A percentile compares a stretch with the other conserved stretches of the same genome.
phyloP scores from a whole-genome alignment of 92 coral and sea anemone genomes.

The Epizoanthus scotinus region DNA sequence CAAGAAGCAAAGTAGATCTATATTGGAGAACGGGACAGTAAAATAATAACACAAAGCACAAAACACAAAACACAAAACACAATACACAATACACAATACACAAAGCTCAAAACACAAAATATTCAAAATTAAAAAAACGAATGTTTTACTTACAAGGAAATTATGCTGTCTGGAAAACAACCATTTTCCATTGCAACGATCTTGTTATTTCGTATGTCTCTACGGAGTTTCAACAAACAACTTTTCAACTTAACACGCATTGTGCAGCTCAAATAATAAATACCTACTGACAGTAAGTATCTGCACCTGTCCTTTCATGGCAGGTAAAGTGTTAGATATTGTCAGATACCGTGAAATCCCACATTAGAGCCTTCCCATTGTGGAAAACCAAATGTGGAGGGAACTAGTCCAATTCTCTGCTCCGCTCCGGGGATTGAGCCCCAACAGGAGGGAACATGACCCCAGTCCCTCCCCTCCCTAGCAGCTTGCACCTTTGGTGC shows the following conservation, averaged over 20 bases:
- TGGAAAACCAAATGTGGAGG: too few relatives aligned
- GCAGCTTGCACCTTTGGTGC: background rate
- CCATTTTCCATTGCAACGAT: conserved; percentile 92
- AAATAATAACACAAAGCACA: background rate
- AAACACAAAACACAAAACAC: background rate
- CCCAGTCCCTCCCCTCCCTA: too few relatives aligned
- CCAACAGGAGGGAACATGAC: too few relatives aligned
- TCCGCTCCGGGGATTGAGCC: too few relatives aligned
- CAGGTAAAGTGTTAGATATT: too few relatives aligned
- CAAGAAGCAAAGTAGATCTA: background rate
- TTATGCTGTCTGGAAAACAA: conserved; percentile 69
- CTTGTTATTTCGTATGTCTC: conserved; percentile 50
- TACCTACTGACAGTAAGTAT: background rate
- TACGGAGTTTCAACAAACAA: conserved; percentile 2
- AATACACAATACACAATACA: too few relatives aligned
- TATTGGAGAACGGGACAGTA: background rate
- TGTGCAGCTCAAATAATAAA: background rate
- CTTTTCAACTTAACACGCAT: background rate
- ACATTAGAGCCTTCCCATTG: too few relatives aligned
- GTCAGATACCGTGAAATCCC: too few relatives aligned
- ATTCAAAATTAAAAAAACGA: background rate
- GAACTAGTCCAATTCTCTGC: too few relatives aligned
- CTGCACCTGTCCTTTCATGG: too few relatives aligned
- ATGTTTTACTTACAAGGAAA: conserved; percentile 61
- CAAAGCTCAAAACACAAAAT: background rate